Percentiles rank a stretch among this genome's conserved stretches.
Evolutionary conservation across 2,797 vertebrate genomes (phyloP).

Genomic region (Muscicapa comitata): DNA sequence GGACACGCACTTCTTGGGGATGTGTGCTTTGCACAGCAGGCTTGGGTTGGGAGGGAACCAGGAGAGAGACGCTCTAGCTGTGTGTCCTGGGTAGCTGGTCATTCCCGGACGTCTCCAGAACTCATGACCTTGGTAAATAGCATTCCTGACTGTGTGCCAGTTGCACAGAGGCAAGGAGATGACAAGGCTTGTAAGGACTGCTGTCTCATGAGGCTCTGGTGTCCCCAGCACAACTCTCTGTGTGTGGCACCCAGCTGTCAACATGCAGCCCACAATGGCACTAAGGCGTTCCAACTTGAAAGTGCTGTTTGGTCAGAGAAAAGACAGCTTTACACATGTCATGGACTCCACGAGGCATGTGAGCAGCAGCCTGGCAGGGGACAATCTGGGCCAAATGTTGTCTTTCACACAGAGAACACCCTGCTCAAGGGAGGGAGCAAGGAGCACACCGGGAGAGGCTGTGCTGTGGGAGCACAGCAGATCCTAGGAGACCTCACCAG

Average conservation of each 20-base stretch:
- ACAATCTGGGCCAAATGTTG: neutral
- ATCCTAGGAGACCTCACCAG: neutral
- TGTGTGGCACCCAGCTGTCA: neutral
- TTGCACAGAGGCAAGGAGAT: neutral
- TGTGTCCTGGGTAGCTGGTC: neutral
- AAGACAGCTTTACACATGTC: neutral
- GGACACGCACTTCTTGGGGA: neutral
- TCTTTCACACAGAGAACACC: neutral
- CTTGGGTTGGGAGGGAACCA: neutral
- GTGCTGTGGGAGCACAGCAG: neutral
- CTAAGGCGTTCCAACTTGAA: neutral
- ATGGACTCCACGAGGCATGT: neutral
- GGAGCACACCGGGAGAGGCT: neutral
- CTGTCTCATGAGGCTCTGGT: neutral
- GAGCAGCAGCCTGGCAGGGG: neutral
- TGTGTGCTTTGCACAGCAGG: neutral
- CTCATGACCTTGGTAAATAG: neutral
- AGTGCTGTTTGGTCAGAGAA: neutral
- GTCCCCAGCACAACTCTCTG: neutral
- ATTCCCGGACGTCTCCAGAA: neutral
- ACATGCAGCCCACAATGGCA: accelerated
- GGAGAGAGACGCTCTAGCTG: neutral
- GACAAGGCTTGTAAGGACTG: neutral
- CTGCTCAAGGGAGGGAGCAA: neutral
- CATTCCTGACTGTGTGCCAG: neutral